Conservation (phyloP, 2,797 vertebrate species). For the Xenops minutus region DNA sequence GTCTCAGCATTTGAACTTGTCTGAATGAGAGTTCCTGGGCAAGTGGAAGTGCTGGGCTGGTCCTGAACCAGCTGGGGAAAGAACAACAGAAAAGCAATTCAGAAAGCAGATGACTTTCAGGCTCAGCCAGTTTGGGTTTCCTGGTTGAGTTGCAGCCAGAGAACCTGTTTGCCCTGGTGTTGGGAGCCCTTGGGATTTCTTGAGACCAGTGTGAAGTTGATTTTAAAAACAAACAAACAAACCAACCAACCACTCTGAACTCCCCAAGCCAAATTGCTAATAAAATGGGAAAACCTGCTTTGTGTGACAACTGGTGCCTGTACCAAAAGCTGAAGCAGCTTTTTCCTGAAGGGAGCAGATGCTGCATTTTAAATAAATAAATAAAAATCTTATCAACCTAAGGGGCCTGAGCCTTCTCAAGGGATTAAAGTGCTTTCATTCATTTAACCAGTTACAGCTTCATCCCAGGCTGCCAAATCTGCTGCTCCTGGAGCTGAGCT, state of each 20-base stretch:
- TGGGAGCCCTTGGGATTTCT: neutral
- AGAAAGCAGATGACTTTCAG: neutral
- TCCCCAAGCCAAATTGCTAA: neutral
- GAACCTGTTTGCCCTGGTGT: conserved; percentile 31
- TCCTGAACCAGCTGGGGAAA: neutral
- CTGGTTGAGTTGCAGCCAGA: neutral
- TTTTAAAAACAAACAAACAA: conserved; percentile 28
- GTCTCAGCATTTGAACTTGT: neutral
- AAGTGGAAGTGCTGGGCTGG: neutral
- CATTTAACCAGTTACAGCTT: conserved; percentile 50
- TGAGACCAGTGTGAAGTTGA: neutral
- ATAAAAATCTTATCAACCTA: conserved; percentile 36
- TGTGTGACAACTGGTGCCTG: neutral
- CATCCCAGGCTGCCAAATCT: conserved; percentile 21
- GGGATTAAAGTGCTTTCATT: conserved; percentile 58
- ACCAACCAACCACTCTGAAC: neutral
- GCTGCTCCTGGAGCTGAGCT: conserved; percentile 45
- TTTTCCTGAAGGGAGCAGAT: conserved; percentile 8
- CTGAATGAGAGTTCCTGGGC: neutral
- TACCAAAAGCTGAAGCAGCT: neutral
- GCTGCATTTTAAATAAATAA: conserved; percentile 49
- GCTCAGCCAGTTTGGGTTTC: conserved; percentile 26
- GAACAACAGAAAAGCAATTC: neutral
- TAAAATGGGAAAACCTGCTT: neutral
- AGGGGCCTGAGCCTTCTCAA: conserved; percentile 51